Conservation (phyloP, 2,113 vertebrate genomes). For the Gymnogyps californianus region DNA sequence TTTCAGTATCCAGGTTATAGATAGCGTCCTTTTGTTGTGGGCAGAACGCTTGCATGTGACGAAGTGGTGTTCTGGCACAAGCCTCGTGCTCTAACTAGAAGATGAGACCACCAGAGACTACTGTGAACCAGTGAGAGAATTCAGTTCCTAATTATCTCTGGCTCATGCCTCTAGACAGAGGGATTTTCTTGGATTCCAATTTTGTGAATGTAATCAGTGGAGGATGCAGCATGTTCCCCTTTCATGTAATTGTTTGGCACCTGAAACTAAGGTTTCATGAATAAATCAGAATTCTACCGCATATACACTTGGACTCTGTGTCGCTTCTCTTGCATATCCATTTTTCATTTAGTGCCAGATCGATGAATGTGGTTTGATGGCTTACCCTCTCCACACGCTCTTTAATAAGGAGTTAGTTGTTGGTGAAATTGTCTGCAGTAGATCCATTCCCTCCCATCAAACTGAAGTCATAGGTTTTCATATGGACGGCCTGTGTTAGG, state of each 20-base stretch:
- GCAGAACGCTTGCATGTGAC: not conserved
- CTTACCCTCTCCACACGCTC: not conserved
- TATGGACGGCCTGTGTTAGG: not conserved
- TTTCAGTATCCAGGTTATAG: not conserved
- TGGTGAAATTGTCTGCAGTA: not conserved
- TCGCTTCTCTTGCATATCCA: not conserved
- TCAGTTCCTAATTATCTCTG: constrained; percentile 15
- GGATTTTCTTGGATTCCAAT: constrained; percentile 24
- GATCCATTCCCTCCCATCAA: not conserved
- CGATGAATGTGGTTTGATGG: not conserved
- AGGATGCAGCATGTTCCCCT: not conserved
- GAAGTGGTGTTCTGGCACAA: not conserved
- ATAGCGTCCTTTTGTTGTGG: not conserved
- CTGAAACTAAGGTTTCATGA: not conserved
- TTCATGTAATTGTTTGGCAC: constrained; percentile 13
- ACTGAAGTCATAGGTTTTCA: not conserved
- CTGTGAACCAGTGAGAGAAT: not conserved
- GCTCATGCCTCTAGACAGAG: not conserved
- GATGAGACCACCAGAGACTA: not conserved
- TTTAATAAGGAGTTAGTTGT: not conserved
- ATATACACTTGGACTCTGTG: not conserved
- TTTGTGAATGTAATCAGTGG: not conserved
- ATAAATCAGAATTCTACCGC: not conserved
- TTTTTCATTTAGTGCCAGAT: not conserved
- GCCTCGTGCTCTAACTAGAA: not conserved